Base-by-base conservation (phyloP, 2,797 vertebrate genomes). In the Telmatherina bonti region DNA sequence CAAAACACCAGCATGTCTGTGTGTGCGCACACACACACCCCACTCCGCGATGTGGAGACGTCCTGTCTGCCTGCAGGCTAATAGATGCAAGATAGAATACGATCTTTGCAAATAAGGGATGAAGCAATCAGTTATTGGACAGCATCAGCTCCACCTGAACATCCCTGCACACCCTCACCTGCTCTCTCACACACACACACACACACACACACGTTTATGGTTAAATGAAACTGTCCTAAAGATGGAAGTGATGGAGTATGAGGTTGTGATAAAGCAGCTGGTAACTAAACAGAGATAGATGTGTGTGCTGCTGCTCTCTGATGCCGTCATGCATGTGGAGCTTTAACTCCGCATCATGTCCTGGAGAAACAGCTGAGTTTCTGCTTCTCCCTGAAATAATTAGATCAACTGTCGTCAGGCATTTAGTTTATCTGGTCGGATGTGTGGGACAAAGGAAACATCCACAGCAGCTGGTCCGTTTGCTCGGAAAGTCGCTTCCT, bases 81-180 rank as follows among this genome's bases (percentile, higher is more conserved):
- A 91, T 89, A 90, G 75, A 88, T 88, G 79, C 66, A 5, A 79
- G 70, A 90, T 78, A 80, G 90, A 89, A 89, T 88, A 88, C 89
- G 84, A 73, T 76, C 53, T 79, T 76, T 45, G 70, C 68, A 82
- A 86, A 89, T 89, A 83, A 72, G 64, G 79, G 52, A 88, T 62
- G 76, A 61, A 72, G 65, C 67, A 49, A 62, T 81, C 52, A 69
- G 83, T 89, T 88, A 86, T 82, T 87, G 68, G 69, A 49, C 49
- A 62, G 57, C 36, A 71, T 85, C 78, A 86, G 53, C 70, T 69
- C 51, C 56, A 66, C 64, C 1, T 45, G 47, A 29, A 56, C 52
- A 67, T 57, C 4, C 67, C 36, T 63, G 51, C 55, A 22, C 61
- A 36, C n/a, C 2, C 45, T 38, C 64, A 60, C 62, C 35, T 41